Evolutionary conservation across 2,113 vertebrate genomes (phyloP), one percentile per base, ranked within the genome.

Genomic region (Ornithorhynchus anatinus): DNA sequence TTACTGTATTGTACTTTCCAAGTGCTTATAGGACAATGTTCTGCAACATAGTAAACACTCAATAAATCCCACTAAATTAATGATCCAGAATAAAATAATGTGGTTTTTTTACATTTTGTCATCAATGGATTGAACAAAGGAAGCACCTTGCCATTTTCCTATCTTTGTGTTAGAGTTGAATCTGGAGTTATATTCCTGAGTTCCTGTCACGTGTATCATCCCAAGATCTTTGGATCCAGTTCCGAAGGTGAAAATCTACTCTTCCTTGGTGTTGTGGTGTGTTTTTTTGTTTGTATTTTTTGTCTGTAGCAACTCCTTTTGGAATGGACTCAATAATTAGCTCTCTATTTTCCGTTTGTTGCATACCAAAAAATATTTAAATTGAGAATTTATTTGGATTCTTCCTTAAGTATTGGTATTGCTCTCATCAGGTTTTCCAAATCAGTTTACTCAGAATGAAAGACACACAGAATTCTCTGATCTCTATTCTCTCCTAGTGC

Each of bases 301-400:
- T n/a, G 69, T 72, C 74, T 48, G 32, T 42, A 48, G 40, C 33
- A 66, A 36, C 51, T n/a, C 47, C 40, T 65, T 69, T 62, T 72
- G 23, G 61, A 65, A 83, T 76, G 14, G 39, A 42, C 54, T 22
- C n/a, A 52, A 59, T n/a, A 15, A 37, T 76, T 71, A 69, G 27
- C 64, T 69, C 62, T 59, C 42, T 65, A 58, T 39, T 43, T 7
- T 38, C 23, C 25, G 36, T 75, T 79, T 54, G 43, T 69, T 71
- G n/a, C 45, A 27, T 9, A 27, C 25, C 31, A 74, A 59, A 84
- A 22, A 32, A 33, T 48, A 81, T 77, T 79, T 81, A 87, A 81
- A 87, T 70, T 72, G 69, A 73, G 42, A 81, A 81, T 85, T 73
- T 78, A 84, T 79, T 81, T 80, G 64, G 53, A 47, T 76, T 83